Conservation (phyloP, 23 tunicate species). For the Botrylloides violaceus region DNA sequence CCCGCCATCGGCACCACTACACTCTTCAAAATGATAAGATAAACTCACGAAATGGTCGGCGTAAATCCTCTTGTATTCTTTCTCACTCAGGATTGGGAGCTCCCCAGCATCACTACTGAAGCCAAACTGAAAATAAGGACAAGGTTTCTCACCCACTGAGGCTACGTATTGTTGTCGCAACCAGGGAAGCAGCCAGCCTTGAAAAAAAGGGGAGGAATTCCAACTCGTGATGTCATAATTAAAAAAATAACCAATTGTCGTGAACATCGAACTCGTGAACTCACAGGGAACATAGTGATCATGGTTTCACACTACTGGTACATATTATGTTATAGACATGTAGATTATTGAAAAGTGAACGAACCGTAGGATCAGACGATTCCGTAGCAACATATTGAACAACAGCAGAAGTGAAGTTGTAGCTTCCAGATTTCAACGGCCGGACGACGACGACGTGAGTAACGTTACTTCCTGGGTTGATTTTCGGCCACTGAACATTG, state of each 20-base stretch:
- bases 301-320: background rate
- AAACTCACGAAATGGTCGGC: constrained; percentile 73
- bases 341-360: constrained; percentile 1
- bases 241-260: too few relatives aligned
- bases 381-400: constrained; percentile 85
- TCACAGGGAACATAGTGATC: background rate
- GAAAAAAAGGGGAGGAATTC: too few relatives aligned
- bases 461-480: constrained; percentile 42
- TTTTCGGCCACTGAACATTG: constrained; percentile 69
- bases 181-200: too few relatives aligned
- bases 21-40: background rate
- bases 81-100: constrained; percentile 53
- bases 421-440: constrained; percentile 44
- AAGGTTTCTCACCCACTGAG: too few relatives aligned
- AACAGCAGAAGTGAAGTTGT: constrained; percentile 79
- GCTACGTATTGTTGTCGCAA: too few relatives aligned
- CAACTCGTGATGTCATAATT: too few relatives aligned
- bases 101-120: constrained; percentile 72
- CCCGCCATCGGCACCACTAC: background rate
- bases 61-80: constrained; percentile 69
- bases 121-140: constrained; percentile 46
- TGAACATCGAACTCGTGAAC: background rate
- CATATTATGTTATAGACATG: too few relatives aligned
- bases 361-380: constrained; percentile 73
- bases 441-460: constrained; percentile 55